Percentiles rank a stretch among this genome's conserved stretches.
Conservation (phyloP, 2,113 vertebrate species). For the human region GRCh38 chr5:131400501-131401000, state of each 20-base stretch:
- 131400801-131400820: background rate
- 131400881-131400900: background rate
- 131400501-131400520: background rate
- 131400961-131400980: background rate
- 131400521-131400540: background rate
- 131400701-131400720: background rate
- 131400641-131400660: background rate
- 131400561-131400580: background rate
- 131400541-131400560: background rate
- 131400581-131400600: background rate
- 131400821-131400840: background rate
- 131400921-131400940: background rate
- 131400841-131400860: background rate
- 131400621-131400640: no score
- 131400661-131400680: background rate
- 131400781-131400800: background rate
- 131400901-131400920: background rate
- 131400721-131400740: background rate
- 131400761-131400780: background rate
- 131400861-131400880: accelerated
- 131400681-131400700: background rate
- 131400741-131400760: background rate
- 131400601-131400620: background rate
- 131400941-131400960: background rate
- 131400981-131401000: background rate